Base-by-base conservation (phyloP, 2,888 invertebrate genomes). In the Agapostemon virescens region DNA sequence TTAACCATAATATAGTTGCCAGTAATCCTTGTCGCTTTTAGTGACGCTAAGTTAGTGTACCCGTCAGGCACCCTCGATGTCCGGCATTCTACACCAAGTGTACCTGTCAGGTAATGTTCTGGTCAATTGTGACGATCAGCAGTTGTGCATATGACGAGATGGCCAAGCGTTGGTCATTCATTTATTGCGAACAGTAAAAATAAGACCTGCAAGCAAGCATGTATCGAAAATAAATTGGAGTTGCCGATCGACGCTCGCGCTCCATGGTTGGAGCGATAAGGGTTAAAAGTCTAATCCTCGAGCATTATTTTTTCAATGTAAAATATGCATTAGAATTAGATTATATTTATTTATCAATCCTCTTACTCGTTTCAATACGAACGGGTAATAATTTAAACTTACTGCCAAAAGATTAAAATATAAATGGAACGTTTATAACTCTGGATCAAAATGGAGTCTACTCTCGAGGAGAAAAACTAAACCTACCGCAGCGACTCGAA, bases 91-190 rank as follows among this genome's bases (percentile, higher is more conserved):
- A 49, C 49, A n/a, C n/a, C 49, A 49, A 49, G 49, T n/a, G 49
- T n/a, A n/a, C 1, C n/a, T 49, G 49, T 49, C 49, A 49, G 11
- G 49, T 11, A 49, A 49, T 4, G 49, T 49, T 1, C 49, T 49
- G 49, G 49, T 49, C 49, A 49, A 49, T 49, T 49, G 49, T 49
- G n/a, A n/a, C n/a, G 49, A n/a, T 49, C 49, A 49, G 49, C n/a
- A 49, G n/a, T n/a, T n/a, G n/a, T 49, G n/a, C 4, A 11, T 49
- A n/a, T 11, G n/a, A n/a, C 9, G 49, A 4, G 49, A 49, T n/a
- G 49, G n/a, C 49, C 49, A 49, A 49, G n/a, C n/a, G 11, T n/a
- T 49, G n/a, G n/a, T n/a, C n/a, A 49, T n/a, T 49, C 11, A 49
- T 49, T 49, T n/a, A n/a, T 11, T 11, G 49, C n/a, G 49, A 11